Evolutionary conservation across 2,888 invertebrate species (phyloP).

Genomic region (Oxycera nigricornis): DNA sequence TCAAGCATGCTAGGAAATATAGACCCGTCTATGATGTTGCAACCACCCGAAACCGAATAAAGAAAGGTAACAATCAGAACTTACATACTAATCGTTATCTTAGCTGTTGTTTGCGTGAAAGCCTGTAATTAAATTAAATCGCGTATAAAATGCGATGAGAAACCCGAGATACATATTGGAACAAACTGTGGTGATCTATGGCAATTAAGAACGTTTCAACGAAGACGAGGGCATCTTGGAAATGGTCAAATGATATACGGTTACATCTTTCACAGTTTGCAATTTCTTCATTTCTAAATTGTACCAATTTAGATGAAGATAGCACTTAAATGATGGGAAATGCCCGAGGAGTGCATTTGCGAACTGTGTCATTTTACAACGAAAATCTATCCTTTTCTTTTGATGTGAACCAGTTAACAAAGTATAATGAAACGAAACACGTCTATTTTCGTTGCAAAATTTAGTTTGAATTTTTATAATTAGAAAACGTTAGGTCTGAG

Average conservation of each 20-base stretch:
- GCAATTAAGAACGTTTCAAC: conserved; percentile 26
- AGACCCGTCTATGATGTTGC: neutral
- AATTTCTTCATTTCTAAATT: conserved; percentile 21
- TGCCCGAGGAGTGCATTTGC: neutral
- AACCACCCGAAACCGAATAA: conserved; percentile 11
- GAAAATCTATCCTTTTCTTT: neutral
- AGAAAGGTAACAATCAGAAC: conserved; percentile 24
- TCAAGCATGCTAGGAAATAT: neutral
- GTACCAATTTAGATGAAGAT: neutral
- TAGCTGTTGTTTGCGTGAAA: conserved; percentile 11
- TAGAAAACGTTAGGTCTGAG: too few species aligned
- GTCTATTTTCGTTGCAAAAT: too few species aligned
- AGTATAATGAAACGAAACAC: too few species aligned
- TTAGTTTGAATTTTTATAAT: too few species aligned
- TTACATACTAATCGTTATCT: conserved; percentile 1
- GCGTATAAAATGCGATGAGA: conserved; percentile 2
- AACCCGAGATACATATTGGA: neutral
- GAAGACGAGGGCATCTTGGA: neutral
- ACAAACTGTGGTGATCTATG: conserved; percentile 12
- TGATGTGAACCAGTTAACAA: too few species aligned
- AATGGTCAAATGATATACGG: conserved; percentile 7
- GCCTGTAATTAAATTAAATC: conserved; percentile 37
- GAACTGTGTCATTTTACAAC: neutral
- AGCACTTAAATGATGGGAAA: neutral
- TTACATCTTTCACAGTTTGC: conserved; percentile 1